Evolutionary conservation across 2,113 vertebrate species (phyloP).

Genomic region (Odocoileus virginianus): DNA sequence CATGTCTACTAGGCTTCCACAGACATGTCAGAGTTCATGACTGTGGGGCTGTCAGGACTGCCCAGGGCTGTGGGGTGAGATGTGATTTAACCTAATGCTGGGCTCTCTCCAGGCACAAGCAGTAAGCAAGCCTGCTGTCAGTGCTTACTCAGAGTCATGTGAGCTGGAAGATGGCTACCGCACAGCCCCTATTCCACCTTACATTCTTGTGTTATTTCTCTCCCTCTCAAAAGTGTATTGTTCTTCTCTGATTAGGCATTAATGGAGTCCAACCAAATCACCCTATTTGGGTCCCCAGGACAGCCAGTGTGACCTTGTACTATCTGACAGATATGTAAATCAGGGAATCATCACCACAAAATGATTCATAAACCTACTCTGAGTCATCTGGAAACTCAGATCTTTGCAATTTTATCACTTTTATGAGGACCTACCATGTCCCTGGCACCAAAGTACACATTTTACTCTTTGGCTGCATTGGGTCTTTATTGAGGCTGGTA

Average conservation of each 20-base stretch:
- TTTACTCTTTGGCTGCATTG: background rate
- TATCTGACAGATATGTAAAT: background rate
- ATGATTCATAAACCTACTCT: background rate
- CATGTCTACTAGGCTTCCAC: background rate
- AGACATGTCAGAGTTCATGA: background rate
- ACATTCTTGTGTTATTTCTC: background rate
- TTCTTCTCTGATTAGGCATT: background rate
- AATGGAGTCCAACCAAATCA: background rate
- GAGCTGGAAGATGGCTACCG: background rate
- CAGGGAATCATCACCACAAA: background rate
- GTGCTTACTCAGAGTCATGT: background rate
- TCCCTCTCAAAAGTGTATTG: background rate
- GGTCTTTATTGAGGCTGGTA: background rate
- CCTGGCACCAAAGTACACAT: background rate
- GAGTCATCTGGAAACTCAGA: background rate
- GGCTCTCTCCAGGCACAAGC: background rate
- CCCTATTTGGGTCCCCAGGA: background rate
- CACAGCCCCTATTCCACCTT: background rate
- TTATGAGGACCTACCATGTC: background rate
- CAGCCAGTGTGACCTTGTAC: background rate
- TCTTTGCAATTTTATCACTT: background rate
- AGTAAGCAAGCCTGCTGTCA: background rate
- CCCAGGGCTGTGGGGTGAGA: background rate
- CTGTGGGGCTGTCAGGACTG: background rate
- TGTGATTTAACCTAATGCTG: background rate